Evolutionary conservation across 2,797 vertebrate genomes (phyloP), one percentile per base, ranked within the genome.

Genomic region (Acrossocheilus fasciatus): DNA sequence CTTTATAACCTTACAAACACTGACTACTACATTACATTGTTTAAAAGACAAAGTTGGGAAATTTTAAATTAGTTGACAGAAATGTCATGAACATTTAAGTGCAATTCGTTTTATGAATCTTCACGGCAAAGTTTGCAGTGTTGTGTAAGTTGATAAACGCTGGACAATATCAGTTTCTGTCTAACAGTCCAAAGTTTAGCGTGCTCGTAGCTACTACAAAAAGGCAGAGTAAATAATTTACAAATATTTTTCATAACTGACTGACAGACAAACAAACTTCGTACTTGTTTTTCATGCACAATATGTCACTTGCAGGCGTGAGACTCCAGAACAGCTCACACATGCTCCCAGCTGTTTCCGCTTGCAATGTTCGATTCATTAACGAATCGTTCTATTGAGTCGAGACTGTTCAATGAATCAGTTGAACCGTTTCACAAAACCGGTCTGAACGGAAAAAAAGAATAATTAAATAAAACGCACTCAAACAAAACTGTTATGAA

Each of bases 181-280:
- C 43, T 12, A 52, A 41, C n/a, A 57, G 74, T 78, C n/a, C 74
- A 78, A 78, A 78, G 74, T 68, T 69, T 57, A 34, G 54, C 15
- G 10, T 12, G 12, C 45, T 52, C 72, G 15, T 26, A 30, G 39
- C 14, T 45, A 64, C 62, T 26, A 39, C 23, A 77, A 76, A 10
- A 23, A 68, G 3, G 7, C 34, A 50, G 6, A 17, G 14, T 18
- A 18, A 11, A 52, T 68, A 20, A 76, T 50, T 64, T 18, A 7
- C 23, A 36, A 12, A 47, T 4, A 26, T 39, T 14, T 70, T 39
- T 47, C 23, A 4, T 18, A 78, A 23, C 45, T 69, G 17, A 26
- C 15, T 69, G 17, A 18, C 15, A 43, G 3, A 43, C 9, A 52
- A 43, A 39, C 14, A 50, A 43, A 41, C 11, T 8, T 34, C 62